Conservation (phyloP, 2,888 invertebrate species). For the Antitype chi region DNA sequence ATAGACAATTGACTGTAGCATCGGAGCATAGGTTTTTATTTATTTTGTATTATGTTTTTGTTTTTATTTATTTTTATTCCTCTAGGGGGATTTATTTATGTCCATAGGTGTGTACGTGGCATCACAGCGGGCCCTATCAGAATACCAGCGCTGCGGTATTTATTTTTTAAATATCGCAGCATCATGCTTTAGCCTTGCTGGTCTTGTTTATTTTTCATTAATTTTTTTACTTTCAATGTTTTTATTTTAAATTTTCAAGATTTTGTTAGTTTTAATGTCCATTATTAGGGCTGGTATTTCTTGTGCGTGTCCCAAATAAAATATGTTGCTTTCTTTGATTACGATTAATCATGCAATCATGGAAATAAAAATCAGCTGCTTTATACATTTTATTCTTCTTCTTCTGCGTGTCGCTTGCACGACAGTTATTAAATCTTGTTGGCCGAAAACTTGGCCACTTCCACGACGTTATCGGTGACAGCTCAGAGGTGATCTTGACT, state of each 20-base stretch:
- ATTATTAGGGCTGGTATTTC: neutral
- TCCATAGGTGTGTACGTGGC: neutral
- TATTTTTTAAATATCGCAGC: neutral
- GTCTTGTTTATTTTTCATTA: neutral
- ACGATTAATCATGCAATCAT: neutral
- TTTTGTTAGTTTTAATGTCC: neutral
- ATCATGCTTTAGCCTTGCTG: neutral
- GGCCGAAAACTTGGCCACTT: no score
- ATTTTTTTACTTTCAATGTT: no score
- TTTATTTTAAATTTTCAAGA: neutral
- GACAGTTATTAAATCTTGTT: no score
- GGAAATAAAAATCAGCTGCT: neutral
- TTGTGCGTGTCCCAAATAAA: neutral
- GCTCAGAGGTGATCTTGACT: no score
- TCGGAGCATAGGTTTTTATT: no score
- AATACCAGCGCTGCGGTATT: neutral
- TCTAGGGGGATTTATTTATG: neutral
- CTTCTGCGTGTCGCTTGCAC: no score
- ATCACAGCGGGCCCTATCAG: neutral
- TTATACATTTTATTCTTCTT: neutral
- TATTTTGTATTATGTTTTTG: neutral
- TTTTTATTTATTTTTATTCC: neutral
- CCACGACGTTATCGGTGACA: no score
- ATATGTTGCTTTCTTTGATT: neutral
- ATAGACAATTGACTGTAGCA: no score